phyloP scores from a whole-genome alignment of 2,888 invertebrate genomes.

The Scaptomyza tumidula region DNA sequence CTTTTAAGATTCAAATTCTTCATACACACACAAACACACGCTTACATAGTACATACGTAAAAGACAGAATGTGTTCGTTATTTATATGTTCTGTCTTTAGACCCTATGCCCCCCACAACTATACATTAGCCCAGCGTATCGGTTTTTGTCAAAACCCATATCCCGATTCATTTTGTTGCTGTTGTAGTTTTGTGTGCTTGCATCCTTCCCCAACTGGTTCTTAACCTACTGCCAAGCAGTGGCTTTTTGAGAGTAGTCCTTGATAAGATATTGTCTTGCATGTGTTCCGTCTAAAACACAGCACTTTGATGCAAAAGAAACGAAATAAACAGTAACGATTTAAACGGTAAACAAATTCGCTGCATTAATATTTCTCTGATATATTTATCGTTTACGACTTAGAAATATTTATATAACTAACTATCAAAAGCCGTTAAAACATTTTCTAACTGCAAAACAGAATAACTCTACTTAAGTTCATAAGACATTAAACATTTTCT shows the following conservation, averaged over 20 bases:
- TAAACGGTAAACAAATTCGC: too few relatives aligned
- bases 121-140: slow-evolving; percentile 16
- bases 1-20: slow-evolving; percentile 1
- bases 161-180: slow-evolving; percentile 3
- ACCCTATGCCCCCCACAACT: slow-evolving; percentile 16
- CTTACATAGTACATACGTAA: background rate
- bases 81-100: slow-evolving; percentile 43
- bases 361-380: too few relatives aligned
- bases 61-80: slow-evolving; percentile 31
- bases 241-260: slow-evolving; percentile 1
- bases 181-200: background rate
- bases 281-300: background rate
- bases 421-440: too few relatives aligned
- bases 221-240: background rate
- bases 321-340: too few relatives aligned
- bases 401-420: too few relatives aligned
- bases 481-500: background rate
- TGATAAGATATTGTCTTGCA: background rate
- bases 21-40: background rate
- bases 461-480: too few relatives aligned
- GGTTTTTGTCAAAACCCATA: background rate
- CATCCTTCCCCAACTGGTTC: background rate
- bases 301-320: slow-evolving; percentile 12
- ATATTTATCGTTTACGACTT: too few relatives aligned
- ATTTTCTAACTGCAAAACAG: too few relatives aligned